Percentiles rank a stretch among this genome's conserved stretches.
Evolutionary conservation across 1,140 invertebrate genomes (phyloP).

Genomic region (Elymnias hypermnestra): DNA sequence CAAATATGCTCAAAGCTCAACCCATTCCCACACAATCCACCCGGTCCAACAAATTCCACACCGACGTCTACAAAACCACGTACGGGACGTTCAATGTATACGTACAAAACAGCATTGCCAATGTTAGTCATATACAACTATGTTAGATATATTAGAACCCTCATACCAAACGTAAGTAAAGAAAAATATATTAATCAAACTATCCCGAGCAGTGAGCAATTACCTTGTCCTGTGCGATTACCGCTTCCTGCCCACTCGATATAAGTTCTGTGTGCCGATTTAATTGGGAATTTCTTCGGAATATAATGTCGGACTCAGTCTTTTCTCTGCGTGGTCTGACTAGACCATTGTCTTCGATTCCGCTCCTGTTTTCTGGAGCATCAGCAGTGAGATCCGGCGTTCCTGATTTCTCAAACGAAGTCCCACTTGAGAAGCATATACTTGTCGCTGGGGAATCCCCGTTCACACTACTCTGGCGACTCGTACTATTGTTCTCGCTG

Average conservation of each 20-base stretch:
- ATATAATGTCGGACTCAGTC: conserved; percentile 89
- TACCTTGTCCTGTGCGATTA: conserved; percentile 72
- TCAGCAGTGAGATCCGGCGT: conserved; percentile 55
- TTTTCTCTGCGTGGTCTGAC: conserved; percentile 86
- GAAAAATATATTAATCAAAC: conserved; percentile 58
- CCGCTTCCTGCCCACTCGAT: conserved; percentile 71
- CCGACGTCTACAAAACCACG: conserved; percentile 38
- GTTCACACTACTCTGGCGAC: conserved; percentile 54
- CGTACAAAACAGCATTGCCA: conserved; percentile 36
- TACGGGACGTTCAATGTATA: conserved; percentile 27
- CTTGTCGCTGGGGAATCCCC: conserved; percentile 62
- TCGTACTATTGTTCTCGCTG: conserved; percentile 43
- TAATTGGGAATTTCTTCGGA: conserved; percentile 80
- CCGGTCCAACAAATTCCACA: conserved; percentile 33
- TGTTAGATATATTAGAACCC: conserved; percentile 55
- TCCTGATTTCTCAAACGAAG: conserved; percentile 46
- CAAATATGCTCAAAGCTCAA: conserved; percentile 8
- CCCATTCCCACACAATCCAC: conserved; percentile 43
- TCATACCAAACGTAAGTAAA: conserved; percentile 64
- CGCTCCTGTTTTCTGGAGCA: conserved; percentile 42
- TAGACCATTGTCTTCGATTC: conserved; percentile 44
- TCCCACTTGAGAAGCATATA: conserved; percentile 46
- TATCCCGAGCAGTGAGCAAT: conserved; percentile 67
- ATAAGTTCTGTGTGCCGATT: conserved; percentile 78
- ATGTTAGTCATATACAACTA: conserved; percentile 48